Evolutionary conservation across 2,797 vertebrate genomes (phyloP).

Genomic region (Enteromius anoplus): DNA sequence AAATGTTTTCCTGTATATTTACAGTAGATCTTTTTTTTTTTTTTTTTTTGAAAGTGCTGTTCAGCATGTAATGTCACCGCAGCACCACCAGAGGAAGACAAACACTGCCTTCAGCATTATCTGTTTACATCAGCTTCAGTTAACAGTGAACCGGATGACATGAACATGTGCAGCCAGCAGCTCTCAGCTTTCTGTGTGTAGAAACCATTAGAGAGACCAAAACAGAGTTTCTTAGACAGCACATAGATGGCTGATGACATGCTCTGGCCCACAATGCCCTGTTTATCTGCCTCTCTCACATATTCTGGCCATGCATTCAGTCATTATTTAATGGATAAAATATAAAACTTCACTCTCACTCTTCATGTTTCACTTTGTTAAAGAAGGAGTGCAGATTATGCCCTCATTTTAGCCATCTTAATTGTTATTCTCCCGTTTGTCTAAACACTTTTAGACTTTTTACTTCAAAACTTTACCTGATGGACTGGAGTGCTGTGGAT

Average conservation of each 20-base stretch:
- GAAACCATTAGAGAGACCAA: background rate
- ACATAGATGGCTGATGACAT: background rate
- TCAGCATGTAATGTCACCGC: background rate
- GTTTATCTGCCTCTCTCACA: background rate
- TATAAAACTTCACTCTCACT: background rate
- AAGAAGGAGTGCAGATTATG: background rate
- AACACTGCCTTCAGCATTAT: background rate
- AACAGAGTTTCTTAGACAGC: background rate
- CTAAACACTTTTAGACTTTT: background rate
- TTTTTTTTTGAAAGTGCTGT: background rate
- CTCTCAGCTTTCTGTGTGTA: background rate
- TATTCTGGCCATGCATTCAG: background rate
- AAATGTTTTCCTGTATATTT: too few relatives aligned
- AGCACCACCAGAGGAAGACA: background rate
- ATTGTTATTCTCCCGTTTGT: background rate
- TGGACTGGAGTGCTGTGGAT: background rate
- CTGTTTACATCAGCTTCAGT: background rate
- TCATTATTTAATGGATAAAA: background rate
- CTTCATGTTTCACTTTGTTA: background rate
- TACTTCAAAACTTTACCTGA: background rate
- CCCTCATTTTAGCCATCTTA: background rate
- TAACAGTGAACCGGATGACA: background rate
- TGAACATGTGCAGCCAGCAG: background rate
- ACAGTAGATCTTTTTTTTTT: too few relatives aligned
- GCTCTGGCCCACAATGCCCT: background rate